Evolutionary conservation across 1,140 invertebrate species (phyloP), one percentile per base, ranked within the genome.

Genomic region (Aleiodes sp.): DNA sequence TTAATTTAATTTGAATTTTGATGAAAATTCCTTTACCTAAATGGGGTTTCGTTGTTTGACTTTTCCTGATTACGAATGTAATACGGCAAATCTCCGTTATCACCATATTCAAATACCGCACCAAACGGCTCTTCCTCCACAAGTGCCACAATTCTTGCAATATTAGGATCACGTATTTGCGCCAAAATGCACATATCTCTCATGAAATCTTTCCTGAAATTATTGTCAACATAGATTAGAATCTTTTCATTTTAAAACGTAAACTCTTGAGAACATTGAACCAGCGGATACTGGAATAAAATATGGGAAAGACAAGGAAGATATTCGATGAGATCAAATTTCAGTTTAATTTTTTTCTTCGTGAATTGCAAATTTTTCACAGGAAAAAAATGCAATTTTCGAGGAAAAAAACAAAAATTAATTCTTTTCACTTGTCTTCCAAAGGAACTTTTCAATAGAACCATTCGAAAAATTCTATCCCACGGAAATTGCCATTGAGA

Each of bases 21-120:
- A 1, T 2, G n/a, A 46, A 29, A 21, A 28, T 57, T 33, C 12
- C 14, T 16, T 56, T 75, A 87, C 86, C 82, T 86, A 71, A 81
- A 78, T 24, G 75, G 70, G 6, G 75, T 43, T 46, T 87, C 80
- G 70, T 82, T 75, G 37, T 74, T 76, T 66, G 79, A 74, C 70
- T 83, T 78, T 57, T 80, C 73, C 14, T 86, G 84, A 61, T 76
- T 84, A 64, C 87, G 85, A 29, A 94, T 86, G 81, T 95, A 95
- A 70, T 91, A 91, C 63, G 94, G 93, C 16, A 97, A 88, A 81
- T 96, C 94, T 3, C 94, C 93, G 35, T 92, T 89, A 78, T 95
- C 93, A 68, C 94, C 92, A 80, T 95, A 94, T 81, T 97, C 94
- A 65, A 96, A 91, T 2, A 96, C 89, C 73, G 95, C 91, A 82